Evolutionary conservation across 2,797 vertebrate genomes (phyloP), one percentile per base, ranked within the genome.

Genomic region (Hippoglossus hippoglossus): DNA sequence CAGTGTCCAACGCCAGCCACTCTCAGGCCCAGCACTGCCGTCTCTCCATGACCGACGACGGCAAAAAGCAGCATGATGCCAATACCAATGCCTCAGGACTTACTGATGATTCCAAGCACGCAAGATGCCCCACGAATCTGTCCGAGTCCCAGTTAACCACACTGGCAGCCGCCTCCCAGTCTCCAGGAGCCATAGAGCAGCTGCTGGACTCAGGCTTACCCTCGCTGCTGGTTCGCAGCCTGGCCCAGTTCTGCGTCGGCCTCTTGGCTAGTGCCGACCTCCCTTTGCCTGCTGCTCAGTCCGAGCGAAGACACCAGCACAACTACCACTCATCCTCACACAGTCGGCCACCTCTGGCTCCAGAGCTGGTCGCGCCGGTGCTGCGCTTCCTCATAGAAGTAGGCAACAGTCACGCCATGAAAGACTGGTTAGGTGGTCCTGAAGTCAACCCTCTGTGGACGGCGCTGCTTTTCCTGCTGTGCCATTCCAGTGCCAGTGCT

Each of bases 401-500:
- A 53, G 98, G 98, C 67, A 99, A 95, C 93, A 98, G 98, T 84
- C 97, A 99, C 62, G 93, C 97, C 72, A 99, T 99, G 98, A 99
- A 99, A 84, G 98, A 99, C 88, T 99, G 98, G 98, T 90, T 99
- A 12, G 98, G 98, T 51, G 97, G 98, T n/a, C 95, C 97, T 9
- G 98, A 99, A 89, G 98, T 99, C 58, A 99, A 98, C 90, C 97
- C 97, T 0, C 87, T 99, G 11, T 99, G 98, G 98, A 99, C 98
- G 0, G 96, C 98, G 18, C 95, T 99, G 93, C 93, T 99, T 51
- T 99, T 99, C 91, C 93, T 99, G 81, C 93, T 99, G 52, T 99
- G 98, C 88, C 98, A 99, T 87, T 97, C 97, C 90, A 97, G 96
- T 69, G 96, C 97, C 79, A 94, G 93, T 71, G 63, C 85, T 39